Percentiles rank a stretch among this genome's conserved stretches.
Evolutionary conservation across 2,888 invertebrate genomes (phyloP).

Genomic region (Sympetrum striolatum): DNA sequence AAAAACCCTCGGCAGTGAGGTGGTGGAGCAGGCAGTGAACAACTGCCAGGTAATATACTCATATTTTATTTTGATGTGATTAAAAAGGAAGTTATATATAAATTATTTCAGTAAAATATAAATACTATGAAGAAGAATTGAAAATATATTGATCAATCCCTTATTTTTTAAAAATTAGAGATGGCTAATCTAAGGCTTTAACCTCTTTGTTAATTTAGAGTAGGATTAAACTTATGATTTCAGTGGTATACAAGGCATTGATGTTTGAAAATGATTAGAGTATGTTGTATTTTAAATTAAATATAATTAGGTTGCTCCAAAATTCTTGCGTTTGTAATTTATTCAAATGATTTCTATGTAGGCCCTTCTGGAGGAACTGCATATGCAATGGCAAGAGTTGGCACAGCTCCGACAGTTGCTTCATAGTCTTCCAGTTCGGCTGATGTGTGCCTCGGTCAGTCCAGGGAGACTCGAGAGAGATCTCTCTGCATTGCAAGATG

Average conservation of each 20-base stretch:
- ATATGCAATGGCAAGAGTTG: slow-evolving; percentile 78
- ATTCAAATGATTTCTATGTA: slow-evolving; percentile 33
- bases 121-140: no score
- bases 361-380: slow-evolving; percentile 71
- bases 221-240: no score
- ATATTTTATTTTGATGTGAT: no score
- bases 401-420: slow-evolving; percentile 76
- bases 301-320: background rate
- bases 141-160: no score
- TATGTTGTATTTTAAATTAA: background rate
- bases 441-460: slow-evolving; percentile 77
- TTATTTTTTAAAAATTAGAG: no score
- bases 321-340: background rate
- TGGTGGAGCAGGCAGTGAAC: slow-evolving; percentile 76
- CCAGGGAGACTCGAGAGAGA: slow-evolving; percentile 78
- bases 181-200: no score
- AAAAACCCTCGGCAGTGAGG: slow-evolving; percentile 76
- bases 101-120: no score
- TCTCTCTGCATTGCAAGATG: slow-evolving; percentile 76
- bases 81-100: no score
- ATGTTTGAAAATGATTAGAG: no score
- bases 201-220: no score
- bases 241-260: no score
- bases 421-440: slow-evolving; percentile 75
- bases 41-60: slow-evolving; percentile 67